Evolutionary conservation across 2,113 vertebrate species (phyloP).

Genomic region (Cavia porcellus): DNA sequence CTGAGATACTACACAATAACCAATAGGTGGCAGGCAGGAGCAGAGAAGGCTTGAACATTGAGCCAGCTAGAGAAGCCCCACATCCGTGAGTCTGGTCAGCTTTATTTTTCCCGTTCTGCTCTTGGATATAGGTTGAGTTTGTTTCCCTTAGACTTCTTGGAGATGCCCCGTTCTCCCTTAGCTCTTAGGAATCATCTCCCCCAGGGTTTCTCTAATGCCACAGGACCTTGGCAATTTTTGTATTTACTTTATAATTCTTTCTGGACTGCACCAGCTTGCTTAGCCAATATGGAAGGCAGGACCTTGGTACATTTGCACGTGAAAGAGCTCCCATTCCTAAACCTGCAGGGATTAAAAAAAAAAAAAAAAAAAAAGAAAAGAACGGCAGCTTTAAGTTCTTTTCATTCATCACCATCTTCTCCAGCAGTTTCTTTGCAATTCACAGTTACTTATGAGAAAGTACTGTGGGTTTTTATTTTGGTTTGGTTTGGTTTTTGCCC

Average conservation of each 20-base stretch:
- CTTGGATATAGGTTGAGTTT: neutral
- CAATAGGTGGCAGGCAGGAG: neutral
- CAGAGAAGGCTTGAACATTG: neutral
- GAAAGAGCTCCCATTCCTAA: neutral
- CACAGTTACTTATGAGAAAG: neutral
- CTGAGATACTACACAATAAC: neutral
- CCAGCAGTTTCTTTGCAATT: slow-evolving; percentile 26
- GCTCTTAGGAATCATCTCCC: neutral
- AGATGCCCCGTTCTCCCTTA: neutral
- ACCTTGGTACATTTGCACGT: no score
- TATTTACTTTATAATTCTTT: neutral
- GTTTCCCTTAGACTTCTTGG: neutral
- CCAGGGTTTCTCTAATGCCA: neutral
- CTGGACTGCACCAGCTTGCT: neutral
- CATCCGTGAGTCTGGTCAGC: neutral
- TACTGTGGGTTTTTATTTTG: neutral
- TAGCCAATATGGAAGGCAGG: neutral
- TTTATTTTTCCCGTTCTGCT: neutral
- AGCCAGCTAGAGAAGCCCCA: neutral
- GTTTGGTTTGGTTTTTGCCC: neutral
- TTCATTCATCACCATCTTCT: neutral
- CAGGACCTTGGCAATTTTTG: neutral
- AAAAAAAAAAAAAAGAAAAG: no score
- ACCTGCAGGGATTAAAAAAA: neutral
- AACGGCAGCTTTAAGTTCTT: neutral